Conservation (phyloP, 2,113 vertebrate genomes). For the Glaucomys volans region DNA sequence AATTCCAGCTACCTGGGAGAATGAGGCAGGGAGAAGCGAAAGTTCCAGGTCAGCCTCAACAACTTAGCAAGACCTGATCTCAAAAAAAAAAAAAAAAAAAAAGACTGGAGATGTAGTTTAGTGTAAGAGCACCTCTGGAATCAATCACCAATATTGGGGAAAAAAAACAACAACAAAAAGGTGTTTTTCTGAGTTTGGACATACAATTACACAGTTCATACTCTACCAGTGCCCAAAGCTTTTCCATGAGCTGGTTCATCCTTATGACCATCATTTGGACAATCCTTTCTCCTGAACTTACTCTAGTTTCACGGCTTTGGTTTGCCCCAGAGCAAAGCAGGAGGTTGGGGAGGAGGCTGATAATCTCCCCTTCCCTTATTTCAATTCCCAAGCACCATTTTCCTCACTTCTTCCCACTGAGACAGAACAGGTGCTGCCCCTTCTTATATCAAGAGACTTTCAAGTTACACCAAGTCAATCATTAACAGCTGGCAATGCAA, state of each 20-base stretch:
- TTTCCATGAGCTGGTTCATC: background rate
- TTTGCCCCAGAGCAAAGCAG: background rate
- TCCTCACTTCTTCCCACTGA: background rate
- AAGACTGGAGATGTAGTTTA: background rate
- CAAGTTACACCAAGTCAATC: background rate
- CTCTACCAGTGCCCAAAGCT: background rate
- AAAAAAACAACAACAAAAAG: background rate
- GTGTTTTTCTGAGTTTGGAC: background rate
- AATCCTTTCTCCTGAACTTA: background rate
- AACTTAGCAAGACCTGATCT: background rate
- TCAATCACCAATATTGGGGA: background rate
- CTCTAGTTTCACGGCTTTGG: background rate
- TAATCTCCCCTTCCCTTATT: background rate
- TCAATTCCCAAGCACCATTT: background rate
- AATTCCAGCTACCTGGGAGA: background rate
- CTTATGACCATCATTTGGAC: constrained; percentile 2
- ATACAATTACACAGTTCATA: background rate
- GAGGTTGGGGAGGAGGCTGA: background rate
- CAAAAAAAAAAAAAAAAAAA: background rate
- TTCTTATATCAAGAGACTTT: background rate
- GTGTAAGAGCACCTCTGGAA: background rate
- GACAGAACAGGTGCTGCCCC: background rate
- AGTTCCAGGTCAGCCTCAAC: background rate
- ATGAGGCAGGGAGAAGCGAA: background rate
- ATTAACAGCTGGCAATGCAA: background rate